Conservation (phyloP, 2,797 vertebrate species). For the Cyclura pinguis region DNA sequence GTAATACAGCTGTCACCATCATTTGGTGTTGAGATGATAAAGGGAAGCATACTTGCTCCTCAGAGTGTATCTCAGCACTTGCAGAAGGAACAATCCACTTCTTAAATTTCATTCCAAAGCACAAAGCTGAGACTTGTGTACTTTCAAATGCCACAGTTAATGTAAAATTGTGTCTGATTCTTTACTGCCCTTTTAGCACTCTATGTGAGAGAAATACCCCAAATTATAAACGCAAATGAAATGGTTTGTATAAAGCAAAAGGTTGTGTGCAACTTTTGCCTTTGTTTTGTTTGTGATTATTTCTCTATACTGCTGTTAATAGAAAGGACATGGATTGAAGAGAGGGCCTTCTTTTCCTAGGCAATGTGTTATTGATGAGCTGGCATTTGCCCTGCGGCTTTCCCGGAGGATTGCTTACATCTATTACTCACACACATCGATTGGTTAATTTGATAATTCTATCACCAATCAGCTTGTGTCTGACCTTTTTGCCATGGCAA, state of each 20-base stretch:
- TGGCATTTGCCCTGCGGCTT: constrained; percentile 91
- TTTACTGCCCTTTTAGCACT: constrained; percentile 38
- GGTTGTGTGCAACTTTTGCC: constrained; percentile 67
- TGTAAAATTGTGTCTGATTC: constrained; percentile 43
- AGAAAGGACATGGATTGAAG: constrained; percentile 81
- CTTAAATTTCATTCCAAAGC: constrained; percentile 44
- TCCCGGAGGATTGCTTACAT: constrained; percentile 87
- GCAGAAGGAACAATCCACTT: constrained; percentile 6
- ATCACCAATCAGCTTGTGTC: constrained; percentile 97
- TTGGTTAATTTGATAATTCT: constrained; percentile 98
- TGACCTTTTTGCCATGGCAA: constrained; percentile 96
- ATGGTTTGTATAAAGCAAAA: constrained; percentile 59
- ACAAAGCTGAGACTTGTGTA: constrained; percentile 43
- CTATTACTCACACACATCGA: constrained; percentile 90
- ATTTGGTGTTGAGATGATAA: constrained; percentile 1
- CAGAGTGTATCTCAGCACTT: constrained; percentile 31
- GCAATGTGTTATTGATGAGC: constrained; percentile 89
- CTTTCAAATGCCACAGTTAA: constrained; percentile 50
- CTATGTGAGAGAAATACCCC: constrained; percentile 44
- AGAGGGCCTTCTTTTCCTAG: constrained; percentile 78
- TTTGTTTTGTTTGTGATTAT: constrained; percentile 73
- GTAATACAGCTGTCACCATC: constrained; percentile 3
- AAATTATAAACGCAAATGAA: constrained; percentile 38
- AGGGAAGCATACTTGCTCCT: constrained; percentile 12
- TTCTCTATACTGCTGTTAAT: constrained; percentile 75